Evolutionary conservation across 2,113 vertebrate species (phyloP).

Genomic region (Saccopteryx bilineata): DNA sequence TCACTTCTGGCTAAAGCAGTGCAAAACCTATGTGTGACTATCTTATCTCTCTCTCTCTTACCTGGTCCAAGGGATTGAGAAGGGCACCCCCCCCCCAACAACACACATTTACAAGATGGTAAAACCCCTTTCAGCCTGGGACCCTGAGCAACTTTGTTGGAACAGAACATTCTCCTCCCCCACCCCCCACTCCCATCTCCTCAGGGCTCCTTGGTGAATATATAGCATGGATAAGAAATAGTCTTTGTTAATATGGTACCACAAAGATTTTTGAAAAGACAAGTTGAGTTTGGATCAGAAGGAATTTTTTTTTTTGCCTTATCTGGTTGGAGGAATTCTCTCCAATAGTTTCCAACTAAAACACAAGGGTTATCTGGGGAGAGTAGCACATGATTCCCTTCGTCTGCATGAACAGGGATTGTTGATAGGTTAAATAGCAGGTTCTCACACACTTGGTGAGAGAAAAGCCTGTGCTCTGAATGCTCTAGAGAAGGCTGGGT

Average conservation of each 20-base stretch:
- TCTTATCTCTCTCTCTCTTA: not conserved
- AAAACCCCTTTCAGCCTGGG: not conserved
- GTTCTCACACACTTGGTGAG: not conserved
- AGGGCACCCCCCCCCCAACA: not conserved
- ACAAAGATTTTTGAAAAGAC: not conserved
- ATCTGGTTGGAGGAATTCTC: conserved; percentile 1
- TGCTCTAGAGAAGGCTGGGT: not conserved
- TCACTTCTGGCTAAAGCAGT: not conserved
- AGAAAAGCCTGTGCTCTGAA: not conserved
- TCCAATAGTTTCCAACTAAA: not conserved
- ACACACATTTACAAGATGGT: not conserved
- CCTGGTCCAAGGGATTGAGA: not conserved
- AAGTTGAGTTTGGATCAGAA: not conserved
- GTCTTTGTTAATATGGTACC: not conserved
- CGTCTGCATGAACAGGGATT: not conserved
- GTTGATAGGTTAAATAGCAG: not conserved
- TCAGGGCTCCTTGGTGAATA: not conserved
- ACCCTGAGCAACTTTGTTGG: not conserved
- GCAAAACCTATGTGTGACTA: not conserved
- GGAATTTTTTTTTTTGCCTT: not conserved
- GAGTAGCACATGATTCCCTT: not conserved
- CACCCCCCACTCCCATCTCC: not conserved
- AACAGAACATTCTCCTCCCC: not conserved
- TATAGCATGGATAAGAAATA: not conserved
- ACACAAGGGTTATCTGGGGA: not conserved